Base-by-base conservation (phyloP, 2,113 vertebrate genomes). In the Ictalurus punctatus region DNA sequence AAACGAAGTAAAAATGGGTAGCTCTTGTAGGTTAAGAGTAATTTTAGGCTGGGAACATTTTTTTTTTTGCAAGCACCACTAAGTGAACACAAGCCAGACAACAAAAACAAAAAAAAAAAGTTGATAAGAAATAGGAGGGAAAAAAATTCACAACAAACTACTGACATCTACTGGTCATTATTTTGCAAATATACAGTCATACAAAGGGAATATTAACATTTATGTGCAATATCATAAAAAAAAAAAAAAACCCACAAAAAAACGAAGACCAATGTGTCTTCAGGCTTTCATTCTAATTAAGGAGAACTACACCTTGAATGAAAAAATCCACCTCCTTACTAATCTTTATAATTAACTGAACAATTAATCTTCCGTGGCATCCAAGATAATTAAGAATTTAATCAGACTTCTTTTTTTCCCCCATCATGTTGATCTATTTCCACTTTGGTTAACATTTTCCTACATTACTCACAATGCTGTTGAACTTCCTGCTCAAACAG, bases 151-250 rank as follows among this genome's bases (percentile, higher is more conserved):
- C 83, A 65, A 84, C 61, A 67, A 67, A 10, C 27, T 84, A 67
- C 83, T 84, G 83, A 84, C 83, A 84, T 84, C 83, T 67, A 84
- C 83, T 84, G 83, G 83, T 67, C 37, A 67, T 65, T 27, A 67
- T 65, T 67, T 84, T 84, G 25, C 58, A 63, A 4, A 34, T 19
- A 61, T 40, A 83, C 19, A 63, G 17, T 7, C 12, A 63, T 63
- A 25, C 58, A 83, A 37, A 58, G 1, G 16, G 16, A 82, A 34
- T 59, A 37, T 73, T 73, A 37, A 76, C 12, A 0, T 76, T 23
- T 48, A 52, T 54, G 52, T 56, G n/a, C 30, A 56, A 56, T 79
- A 48, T 48, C 56, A 56, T 81, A 40, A 44, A 6, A 7, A 48
- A 5, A 48, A 7, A 48, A 48, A 48, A 3, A 44, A 44, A 44